phyloP scores from a whole-genome alignment of 92 coral and sea anemone species.

The Parazoanthus swiftii region DNA sequence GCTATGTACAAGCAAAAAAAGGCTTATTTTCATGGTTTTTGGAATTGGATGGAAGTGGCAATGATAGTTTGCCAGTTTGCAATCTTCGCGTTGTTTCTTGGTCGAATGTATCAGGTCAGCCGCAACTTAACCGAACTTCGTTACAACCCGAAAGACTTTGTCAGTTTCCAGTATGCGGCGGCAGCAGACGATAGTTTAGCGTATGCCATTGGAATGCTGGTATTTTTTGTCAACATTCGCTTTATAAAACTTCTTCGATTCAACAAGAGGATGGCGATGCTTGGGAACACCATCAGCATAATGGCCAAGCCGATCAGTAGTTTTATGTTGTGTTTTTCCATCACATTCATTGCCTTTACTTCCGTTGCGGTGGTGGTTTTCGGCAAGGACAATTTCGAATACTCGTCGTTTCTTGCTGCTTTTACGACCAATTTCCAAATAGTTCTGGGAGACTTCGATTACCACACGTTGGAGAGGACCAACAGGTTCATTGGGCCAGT shows the following conservation, averaged over 20 bases:
- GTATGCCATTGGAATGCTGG: conserved; percentile 74
- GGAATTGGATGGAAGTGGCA: conserved; percentile 89
- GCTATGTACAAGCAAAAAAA: conserved; percentile 65
- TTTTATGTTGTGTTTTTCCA: conserved; percentile 70
- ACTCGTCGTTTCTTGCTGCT: conserved; percentile 53
- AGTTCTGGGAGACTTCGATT: conserved; percentile 88
- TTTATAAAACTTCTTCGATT: conserved; percentile 78
- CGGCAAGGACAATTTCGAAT: conserved; percentile 57
- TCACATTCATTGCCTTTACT: conserved; percentile 70
- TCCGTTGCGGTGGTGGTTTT: conserved; percentile 67
- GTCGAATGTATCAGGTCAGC: conserved; percentile 82
- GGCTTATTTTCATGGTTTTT: conserved; percentile 83
- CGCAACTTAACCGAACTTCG: conserved; percentile 71
- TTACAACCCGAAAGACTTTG: conserved; percentile 89
- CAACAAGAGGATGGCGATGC: conserved; percentile 80
- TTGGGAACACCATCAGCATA: conserved; percentile 74
- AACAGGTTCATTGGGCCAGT: conserved; percentile 74
- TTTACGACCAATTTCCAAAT: conserved; percentile 75
- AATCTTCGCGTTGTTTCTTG: conserved; percentile 66
- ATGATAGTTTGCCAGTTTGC: conserved; percentile 71
- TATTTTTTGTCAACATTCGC: conserved; percentile 76
- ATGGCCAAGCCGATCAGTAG: conserved; percentile 75
- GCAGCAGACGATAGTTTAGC: conserved; percentile 75
- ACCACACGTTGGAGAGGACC: conserved; percentile 49
- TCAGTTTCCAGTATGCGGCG: conserved; percentile 91